Evolutionary conservation across 2,113 vertebrate genomes (phyloP).

Genomic region (Aviceda subcristata): DNA sequence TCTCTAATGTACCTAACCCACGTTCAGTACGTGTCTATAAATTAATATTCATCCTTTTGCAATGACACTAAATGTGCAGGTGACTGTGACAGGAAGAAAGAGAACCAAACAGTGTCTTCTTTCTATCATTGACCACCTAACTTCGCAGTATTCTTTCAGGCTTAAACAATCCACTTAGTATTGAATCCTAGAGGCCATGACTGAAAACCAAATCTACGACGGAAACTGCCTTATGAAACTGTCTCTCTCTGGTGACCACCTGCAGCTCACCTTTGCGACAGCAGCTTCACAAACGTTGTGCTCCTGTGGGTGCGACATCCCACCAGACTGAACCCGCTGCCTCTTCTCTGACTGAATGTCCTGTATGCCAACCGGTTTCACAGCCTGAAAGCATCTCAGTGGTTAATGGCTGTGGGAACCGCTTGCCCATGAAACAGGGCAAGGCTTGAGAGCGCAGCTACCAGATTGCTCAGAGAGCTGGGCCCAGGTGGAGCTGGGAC

Average conservation of each 20-base stretch:
- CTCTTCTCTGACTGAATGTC: not conserved
- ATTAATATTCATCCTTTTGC: not conserved
- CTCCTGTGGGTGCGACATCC: not conserved
- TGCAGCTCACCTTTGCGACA: not conserved
- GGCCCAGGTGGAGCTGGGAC: not conserved
- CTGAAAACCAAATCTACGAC: not conserved
- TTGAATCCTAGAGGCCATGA: too few relatives aligned
- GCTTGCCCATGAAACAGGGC: not conserved
- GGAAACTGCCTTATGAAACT: not conserved
- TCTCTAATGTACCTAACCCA: not conserved
- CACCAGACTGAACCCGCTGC: not conserved
- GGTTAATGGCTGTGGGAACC: not conserved
- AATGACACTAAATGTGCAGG: not conserved
- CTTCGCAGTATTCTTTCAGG: not conserved
- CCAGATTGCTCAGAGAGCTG: not conserved
- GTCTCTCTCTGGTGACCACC: not conserved
- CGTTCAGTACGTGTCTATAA: not conserved
- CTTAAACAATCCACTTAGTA: not conserved
- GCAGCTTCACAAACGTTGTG: not conserved
- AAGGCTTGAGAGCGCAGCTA: not conserved
- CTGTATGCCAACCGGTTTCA: not conserved
- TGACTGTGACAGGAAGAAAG: not conserved
- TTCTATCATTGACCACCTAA: not conserved
- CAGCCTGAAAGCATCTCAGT: not conserved
- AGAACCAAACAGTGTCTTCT: not conserved